A percentile compares a stretch with the other conserved stretches of the same genome.
phyloP scores from a whole-genome alignment of 1,140 invertebrate species.

The Aplysia californica region DNA sequence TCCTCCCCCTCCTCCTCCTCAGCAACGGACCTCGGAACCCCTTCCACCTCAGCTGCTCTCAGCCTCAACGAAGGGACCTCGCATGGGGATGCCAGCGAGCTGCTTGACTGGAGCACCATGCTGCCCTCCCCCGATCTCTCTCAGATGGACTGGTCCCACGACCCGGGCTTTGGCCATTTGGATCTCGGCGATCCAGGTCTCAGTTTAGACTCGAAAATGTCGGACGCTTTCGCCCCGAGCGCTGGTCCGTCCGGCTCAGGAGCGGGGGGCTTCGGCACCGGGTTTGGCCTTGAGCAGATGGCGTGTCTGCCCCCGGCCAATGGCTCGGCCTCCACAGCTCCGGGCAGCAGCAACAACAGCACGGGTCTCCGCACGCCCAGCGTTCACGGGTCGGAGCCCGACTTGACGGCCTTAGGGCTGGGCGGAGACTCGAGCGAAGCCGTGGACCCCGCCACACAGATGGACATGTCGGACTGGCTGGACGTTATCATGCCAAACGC shows the following conservation, averaged over 20 bases:
- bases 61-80: no score
- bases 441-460: constrained; percentile 72
- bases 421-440: constrained; percentile 43
- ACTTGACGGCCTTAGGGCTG: constrained; percentile 44
- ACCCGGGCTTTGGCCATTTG: constrained; percentile 45
- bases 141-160: constrained; percentile 62
- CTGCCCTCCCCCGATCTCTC: constrained; percentile 50
- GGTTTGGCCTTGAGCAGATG: background rate
- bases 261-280: background rate
- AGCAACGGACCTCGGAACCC: background rate
- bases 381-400: constrained; percentile 47
- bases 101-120: constrained; percentile 59
- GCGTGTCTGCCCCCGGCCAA: no score
- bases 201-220: background rate
- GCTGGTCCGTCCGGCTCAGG: background rate
- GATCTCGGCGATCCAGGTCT: constrained; percentile 47
- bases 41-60: background rate
- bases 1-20: no score
- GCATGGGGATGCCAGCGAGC: no score
- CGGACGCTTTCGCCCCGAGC: background rate
- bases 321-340: no score
- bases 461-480: constrained; percentile 79
- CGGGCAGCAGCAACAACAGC: constrained; percentile 27
- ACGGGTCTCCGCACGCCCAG: constrained; percentile 23
- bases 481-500: constrained; percentile 74